Evolutionary conservation across 2,113 vertebrate species (phyloP).

Genomic region (Pedetes capensis): DNA sequence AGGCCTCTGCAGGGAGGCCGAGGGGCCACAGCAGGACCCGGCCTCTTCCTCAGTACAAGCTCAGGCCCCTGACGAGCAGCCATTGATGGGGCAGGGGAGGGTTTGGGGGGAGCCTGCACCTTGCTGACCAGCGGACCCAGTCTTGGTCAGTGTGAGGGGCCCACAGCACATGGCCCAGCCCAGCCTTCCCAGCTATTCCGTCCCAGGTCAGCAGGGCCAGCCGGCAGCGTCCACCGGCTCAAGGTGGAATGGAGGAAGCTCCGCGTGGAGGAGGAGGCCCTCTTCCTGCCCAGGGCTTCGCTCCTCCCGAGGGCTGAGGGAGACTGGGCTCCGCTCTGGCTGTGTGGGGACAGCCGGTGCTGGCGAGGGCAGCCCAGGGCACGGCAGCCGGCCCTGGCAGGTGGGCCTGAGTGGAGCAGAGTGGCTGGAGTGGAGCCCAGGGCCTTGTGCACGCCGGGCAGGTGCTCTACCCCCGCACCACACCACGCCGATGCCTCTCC

Average conservation of each 20-base stretch:
- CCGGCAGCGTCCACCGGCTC: constrained; percentile 80
- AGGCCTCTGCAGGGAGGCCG: neutral
- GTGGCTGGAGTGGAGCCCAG: too few species aligned
- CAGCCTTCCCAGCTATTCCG: constrained; percentile 79
- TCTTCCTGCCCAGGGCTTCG: constrained; percentile 29
- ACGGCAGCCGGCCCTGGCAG: neutral
- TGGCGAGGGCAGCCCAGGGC: neutral
- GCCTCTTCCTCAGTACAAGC: constrained; percentile 42
- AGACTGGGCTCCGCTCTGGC: neutral
- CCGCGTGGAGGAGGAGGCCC: constrained; percentile 61
- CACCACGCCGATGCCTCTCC: too few species aligned
- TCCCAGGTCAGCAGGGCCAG: constrained; percentile 72
- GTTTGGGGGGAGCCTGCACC: constrained; percentile 76
- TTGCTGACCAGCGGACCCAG: constrained; percentile 73
- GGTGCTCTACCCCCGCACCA: too few species aligned
- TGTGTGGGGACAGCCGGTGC: neutral
- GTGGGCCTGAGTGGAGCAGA: neutral
- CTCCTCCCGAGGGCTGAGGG: neutral
- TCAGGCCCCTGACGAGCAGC: constrained; percentile 55
- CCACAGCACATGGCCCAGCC: constrained; percentile 78
- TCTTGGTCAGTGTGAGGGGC: neutral
- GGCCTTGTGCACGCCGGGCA: too few species aligned
- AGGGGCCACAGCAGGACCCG: constrained; percentile 34
- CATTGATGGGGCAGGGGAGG: constrained; percentile 46
- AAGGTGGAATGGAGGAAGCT: constrained; percentile 75